Evolutionary conservation across 1,140 invertebrate species (phyloP), one percentile per base, ranked within the genome.

Genomic region (Oncopeltus fasciatus): DNA sequence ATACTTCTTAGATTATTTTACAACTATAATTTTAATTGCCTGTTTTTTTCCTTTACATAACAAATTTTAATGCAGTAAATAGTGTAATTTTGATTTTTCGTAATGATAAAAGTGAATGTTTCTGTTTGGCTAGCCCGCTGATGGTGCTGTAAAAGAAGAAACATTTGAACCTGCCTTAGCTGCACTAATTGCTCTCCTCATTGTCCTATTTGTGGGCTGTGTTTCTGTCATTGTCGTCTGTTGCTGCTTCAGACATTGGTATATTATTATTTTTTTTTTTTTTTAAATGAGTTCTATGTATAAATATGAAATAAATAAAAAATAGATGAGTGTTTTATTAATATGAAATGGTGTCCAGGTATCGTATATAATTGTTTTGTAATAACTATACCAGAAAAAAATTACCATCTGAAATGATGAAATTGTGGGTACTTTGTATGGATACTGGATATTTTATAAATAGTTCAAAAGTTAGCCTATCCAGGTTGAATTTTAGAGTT

Each of bases 231-330:
- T 87, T 38, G 86, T 92, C 3, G 83, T 92, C 2, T 93, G 90
- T 70, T 92, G 90, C 66, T 93, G 90, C 72, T 78, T 92, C 20
- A 85, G 88, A 70, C 87, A 90, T 72, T 92, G 88, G 87, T 85
- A 77, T 73, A 74, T 76, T 33, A 16, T 26, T 44, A 27, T 49
- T 64, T 26, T 53, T 63, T 29, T 21, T 58, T 58, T n/a, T 21
- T 4, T 2, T 29, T 56, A 27, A 27, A 27, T 56, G 4, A n/a
- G n/a, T n/a, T n/a, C n/a, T n/a, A n/a, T n/a, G n/a, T n/a, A n/a
- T n/a, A n/a, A n/a, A n/a, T n/a, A n/a, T n/a, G n/a, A n/a, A n/a
- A n/a, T n/a, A 51, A 51, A 9, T 51, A 51, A 51, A 14, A 29
- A 60, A 1, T 46, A 44, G 21, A 59, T 56, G 18, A 64, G 61